These are phyloP conservation scores for Gortyna flavago DNA, from an alignment of 2,888 invertebrate genomes.

Conservation along the genomic window DNA sequence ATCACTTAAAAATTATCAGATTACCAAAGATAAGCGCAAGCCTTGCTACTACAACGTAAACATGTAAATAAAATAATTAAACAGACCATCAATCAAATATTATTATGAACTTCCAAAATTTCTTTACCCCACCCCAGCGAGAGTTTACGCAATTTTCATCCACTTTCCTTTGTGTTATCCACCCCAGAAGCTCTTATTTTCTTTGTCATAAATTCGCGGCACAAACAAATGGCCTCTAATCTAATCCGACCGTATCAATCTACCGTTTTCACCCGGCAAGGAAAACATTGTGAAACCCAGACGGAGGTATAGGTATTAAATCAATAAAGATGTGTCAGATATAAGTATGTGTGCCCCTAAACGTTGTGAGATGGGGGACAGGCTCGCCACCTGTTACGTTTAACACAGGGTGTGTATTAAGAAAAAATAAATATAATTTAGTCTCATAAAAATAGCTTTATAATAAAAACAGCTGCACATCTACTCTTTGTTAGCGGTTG, in stretches of 20 bases:
- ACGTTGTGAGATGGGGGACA: neutral
- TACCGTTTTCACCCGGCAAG: neutral
- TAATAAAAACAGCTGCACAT: neutral
- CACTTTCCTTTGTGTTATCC: neutral
- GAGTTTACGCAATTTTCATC: neutral
- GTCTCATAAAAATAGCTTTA: neutral
- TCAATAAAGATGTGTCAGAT: constrained; percentile 34
- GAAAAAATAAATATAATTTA: constrained; percentile 22
- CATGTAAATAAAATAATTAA: neutral
- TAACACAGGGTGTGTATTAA: neutral
- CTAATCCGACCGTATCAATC: constrained; percentile 18
- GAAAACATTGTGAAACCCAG: constrained; percentile 17
- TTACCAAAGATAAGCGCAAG: neutral
- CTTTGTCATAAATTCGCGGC: constrained; percentile 13
- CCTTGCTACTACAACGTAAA: neutral
- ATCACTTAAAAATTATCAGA: neutral
- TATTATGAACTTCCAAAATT: no score
- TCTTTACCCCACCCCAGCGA: neutral
- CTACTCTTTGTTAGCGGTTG: neutral
- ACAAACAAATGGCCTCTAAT: constrained; percentile 15
- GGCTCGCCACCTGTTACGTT: constrained; percentile 51
- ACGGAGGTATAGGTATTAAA: constrained; percentile 16
- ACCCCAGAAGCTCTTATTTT: constrained; percentile 9
- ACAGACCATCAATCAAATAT: neutral
- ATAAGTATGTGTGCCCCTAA: neutral